Base-by-base conservation (phyloP, 2,797 vertebrate species). In the Poecilia velifera region DNA sequence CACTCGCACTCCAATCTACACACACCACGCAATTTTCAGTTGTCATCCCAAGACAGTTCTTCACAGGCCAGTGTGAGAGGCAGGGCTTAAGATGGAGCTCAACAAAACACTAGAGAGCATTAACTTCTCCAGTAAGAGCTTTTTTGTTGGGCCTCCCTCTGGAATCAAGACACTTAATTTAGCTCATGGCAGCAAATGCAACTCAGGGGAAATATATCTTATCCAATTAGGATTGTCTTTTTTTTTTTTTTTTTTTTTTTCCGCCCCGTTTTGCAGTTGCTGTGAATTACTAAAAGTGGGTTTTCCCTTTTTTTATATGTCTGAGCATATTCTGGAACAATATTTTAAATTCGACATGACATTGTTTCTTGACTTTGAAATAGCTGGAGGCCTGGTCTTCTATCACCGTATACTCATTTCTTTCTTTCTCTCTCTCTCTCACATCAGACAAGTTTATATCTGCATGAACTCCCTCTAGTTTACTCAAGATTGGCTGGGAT, bases 71-170 rank as follows among this genome's bases (percentile, higher is more conserved):
- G 82, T 90, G 87, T 91, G 90, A 90, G 86, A 83, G 85, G 90
- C 75, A 90, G 71, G 83, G 87, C 88, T 93, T 91, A 93, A 91
- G 91, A 92, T 87, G 86, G 83, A 87, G 86, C 85, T 81, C 79
- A 92, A 89, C 89, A 91, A 91, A 93, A 91, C 92, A 92, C 89
- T 86, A 73, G 88, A 92, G 91, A 92, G 91, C 86, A 91, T 92
- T 87, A 91, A 90, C 88, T 87, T 89, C 88, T 90, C 83, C 86
- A 88, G 85, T 82, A 79, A 78, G 79, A 66, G 85, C 80, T 81
- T 89, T 87, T 90, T 91, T 90, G 87, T 90, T 87, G 77, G 77
- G 1, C 74, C 84, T 89, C 90, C 90, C 89, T 78, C 83, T 88
- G 89, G 91, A 92, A 82, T 86, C 86, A n/a, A 84, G 87, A 88